A percentile compares a stretch with the other conserved stretches of the same genome.
phyloP scores from a whole-genome alignment of 2,888 invertebrate genomes.

The Drosophila eohydei region DNA sequence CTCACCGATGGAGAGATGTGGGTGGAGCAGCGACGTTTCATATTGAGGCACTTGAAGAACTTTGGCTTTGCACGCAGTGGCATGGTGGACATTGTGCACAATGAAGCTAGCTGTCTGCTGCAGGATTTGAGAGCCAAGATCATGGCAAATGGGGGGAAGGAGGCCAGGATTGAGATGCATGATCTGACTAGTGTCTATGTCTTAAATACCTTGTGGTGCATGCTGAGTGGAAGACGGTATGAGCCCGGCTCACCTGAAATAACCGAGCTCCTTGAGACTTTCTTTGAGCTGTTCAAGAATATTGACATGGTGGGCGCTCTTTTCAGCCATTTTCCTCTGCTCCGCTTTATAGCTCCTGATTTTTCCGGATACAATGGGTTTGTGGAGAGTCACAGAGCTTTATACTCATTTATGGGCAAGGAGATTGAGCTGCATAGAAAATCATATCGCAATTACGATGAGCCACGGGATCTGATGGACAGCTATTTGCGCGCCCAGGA shows the following conservation, averaged over 20 bases:
- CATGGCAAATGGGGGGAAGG: conserved; percentile 83
- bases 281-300: conserved; percentile 90
- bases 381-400: conserved; percentile 88
- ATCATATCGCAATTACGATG: conserved; percentile 86
- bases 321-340: conserved; percentile 92
- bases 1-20: conserved; percentile 90
- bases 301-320: conserved; percentile 93
- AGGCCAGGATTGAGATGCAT: conserved; percentile 88
- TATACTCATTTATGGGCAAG: conserved; percentile 90
- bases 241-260: conserved; percentile 89
- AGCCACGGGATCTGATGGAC: conserved; percentile 92
- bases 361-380: conserved; percentile 91
- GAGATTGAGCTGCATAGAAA: conserved; percentile 90
- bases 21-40: conserved; percentile 91
- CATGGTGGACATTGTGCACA: conserved; percentile 90
- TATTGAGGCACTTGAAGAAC: conserved; percentile 91
- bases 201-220: conserved; percentile 92
- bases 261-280: conserved; percentile 88
- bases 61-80: conserved; percentile 92
- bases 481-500: conserved; percentile 90
- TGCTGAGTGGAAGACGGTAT: conserved; percentile 92
- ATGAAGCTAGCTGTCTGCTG: conserved; percentile 89
- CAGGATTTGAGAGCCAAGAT: conserved; percentile 85
- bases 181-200: conserved; percentile 91
- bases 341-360: conserved; percentile 90